A percentile compares a stretch with the other conserved stretches of the same genome.
These are phyloP conservation scores for Holothuria leucospilota DNA, from an alignment of 53 echinoderm and acorn worm genomes.

Conservation along the genomic window DNA sequence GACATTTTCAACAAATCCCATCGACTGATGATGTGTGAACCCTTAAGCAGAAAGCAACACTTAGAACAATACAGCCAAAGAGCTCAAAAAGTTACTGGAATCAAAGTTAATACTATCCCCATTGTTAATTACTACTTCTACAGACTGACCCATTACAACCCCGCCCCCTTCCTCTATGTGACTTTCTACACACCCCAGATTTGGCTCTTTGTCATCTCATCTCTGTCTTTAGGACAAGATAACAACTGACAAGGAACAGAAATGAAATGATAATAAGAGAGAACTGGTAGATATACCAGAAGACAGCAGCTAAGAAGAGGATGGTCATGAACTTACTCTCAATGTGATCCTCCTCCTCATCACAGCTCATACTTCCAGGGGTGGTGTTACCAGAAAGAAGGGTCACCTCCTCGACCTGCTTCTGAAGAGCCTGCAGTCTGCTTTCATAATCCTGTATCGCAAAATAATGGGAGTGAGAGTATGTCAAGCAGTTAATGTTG, in stretches of 20 bases:
- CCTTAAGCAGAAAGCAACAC: too few relatives aligned
- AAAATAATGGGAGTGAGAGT: not conserved
- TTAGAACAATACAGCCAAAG: too few relatives aligned
- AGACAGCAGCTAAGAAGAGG: slow-evolving; percentile 89
- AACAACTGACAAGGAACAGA: slow-evolving; percentile 90
- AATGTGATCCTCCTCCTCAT: slow-evolving; percentile 87
- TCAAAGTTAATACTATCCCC: too few relatives aligned
- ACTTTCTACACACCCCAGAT: not conserved
- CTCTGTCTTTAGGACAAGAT: slow-evolving; percentile 82
- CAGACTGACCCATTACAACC: too few relatives aligned
- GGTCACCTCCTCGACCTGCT: slow-evolving; percentile 86
- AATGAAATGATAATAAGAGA: slow-evolving; percentile 86
- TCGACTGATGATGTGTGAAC: too few relatives aligned
- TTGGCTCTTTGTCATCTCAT: slow-evolving; percentile 72
- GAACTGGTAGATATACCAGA: slow-evolving; percentile 97
- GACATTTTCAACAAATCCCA: too few relatives aligned
- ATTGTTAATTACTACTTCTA: too few relatives aligned
- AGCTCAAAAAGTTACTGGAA: too few relatives aligned
- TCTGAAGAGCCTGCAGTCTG: slow-evolving; percentile 91
- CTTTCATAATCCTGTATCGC: slow-evolving; percentile 83
- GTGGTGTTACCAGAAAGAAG: slow-evolving; percentile 81
- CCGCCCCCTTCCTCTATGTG: not conserved
- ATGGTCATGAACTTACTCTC: slow-evolving; percentile 99
- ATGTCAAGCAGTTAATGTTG: too few relatives aligned
- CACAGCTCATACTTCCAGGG: slow-evolving; percentile 83